Percentiles rank a stretch among this genome's conserved stretches.
phyloP scores from a whole-genome alignment of 2,113 vertebrate genomes.

The Solea solea region DNA sequence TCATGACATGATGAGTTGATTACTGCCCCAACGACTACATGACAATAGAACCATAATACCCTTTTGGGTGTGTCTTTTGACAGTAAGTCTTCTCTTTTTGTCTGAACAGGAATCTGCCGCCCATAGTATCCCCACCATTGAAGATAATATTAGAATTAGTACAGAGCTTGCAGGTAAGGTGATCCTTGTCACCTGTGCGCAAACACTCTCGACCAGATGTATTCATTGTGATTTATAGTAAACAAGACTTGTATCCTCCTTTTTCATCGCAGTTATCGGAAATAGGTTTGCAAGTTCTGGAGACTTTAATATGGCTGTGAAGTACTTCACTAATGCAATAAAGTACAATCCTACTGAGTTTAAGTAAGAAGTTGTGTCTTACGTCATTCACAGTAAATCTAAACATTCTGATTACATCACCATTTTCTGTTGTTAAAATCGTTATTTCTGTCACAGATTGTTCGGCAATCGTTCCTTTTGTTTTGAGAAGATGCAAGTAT shows the following conservation, averaged over 20 bases:
- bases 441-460: conserved; percentile 65
- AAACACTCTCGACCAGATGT: neutral
- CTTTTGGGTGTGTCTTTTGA: neutral
- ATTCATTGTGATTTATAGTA: neutral
- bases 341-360: conserved; percentile 84
- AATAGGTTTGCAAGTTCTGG: conserved; percentile 78
- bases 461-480: conserved; percentile 89
- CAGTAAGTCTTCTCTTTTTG: neutral
- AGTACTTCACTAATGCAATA: conserved; percentile 82
- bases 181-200: neutral
- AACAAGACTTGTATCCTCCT: neutral
- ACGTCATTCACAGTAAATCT: neutral
- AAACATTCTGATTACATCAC: fast-evolving
- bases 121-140: neutral
- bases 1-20: neutral
- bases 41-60: neutral
- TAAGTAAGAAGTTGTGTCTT: conserved; percentile 67
- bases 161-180: conserved; percentile 67
- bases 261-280: conserved; percentile 64
- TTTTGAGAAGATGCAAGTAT: conserved; percentile 81
- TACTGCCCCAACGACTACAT: neutral
- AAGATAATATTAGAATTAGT: conserved; percentile 68
- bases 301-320: conserved; percentile 72
- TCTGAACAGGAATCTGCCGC: conserved; percentile 35
- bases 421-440: neutral